Conservation (phyloP, 1,140 invertebrate genomes). For the Hylyphantes graminicola region DNA sequence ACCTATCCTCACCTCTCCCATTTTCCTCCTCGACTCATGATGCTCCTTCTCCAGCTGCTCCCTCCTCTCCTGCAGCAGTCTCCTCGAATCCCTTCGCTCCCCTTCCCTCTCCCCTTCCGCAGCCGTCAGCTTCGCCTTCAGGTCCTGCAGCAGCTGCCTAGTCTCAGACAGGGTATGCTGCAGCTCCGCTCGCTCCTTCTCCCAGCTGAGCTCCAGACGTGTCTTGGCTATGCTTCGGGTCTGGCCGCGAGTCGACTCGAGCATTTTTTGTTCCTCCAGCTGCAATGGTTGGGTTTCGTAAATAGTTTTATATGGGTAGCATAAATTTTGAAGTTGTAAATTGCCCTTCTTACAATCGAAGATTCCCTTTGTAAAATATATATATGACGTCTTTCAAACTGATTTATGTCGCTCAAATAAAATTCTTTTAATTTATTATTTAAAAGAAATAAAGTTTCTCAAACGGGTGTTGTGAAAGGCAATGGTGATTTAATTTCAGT, state of each 20-base stretch:
- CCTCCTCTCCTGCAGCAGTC: constrained; percentile 85
- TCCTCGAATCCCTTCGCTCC: constrained; percentile 85
- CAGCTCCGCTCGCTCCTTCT: constrained; percentile 93
- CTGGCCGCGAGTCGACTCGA: constrained; percentile 69
- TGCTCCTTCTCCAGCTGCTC: constrained; percentile 87
- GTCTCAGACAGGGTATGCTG: constrained; percentile 90
- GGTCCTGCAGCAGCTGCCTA: constrained; percentile 87
- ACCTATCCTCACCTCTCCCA: constrained; percentile 73
- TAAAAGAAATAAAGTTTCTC: too few relatives aligned
- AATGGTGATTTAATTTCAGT: too few relatives aligned
- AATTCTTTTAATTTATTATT: too few relatives aligned
- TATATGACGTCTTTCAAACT: too few relatives aligned
- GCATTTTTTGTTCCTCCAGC: constrained; percentile 69
- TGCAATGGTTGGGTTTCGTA: background rate
- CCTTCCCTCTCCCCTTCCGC: constrained; percentile 88
- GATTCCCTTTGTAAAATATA: too few relatives aligned
- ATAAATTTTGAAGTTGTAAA: too few relatives aligned
- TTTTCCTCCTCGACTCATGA: constrained; percentile 86
- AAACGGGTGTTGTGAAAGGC: too few relatives aligned
- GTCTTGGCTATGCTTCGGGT: constrained; percentile 86
- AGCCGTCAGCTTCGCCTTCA: constrained; percentile 72
- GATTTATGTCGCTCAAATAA: too few relatives aligned
- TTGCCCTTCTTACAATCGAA: too few relatives aligned
- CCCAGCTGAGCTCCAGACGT: constrained; percentile 92
- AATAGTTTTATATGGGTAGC: too few relatives aligned